Base-by-base conservation (phyloP, 2,797 vertebrate genomes). In the Monodelphis domestica region DNA sequence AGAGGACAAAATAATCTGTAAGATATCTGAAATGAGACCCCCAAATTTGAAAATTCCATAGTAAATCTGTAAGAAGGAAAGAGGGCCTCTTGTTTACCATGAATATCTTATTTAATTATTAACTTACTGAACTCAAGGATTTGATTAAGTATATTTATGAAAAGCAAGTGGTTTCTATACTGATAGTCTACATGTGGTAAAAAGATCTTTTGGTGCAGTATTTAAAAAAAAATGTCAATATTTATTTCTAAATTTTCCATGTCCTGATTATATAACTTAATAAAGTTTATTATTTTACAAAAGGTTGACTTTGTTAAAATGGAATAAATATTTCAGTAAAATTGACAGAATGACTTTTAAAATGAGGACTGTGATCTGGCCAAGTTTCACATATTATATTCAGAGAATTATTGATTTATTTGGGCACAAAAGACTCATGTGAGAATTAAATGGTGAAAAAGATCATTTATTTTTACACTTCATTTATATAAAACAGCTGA, bases 381-480 rank as follows among this genome's bases (percentile, higher is more conserved):
- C 90, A 96, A 96, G 55, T 51, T 51, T 91, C 70, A 95, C 91
- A 93, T 95, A 96, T 94, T 94, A 96, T 94, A 97, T 95, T 57
- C 26, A 92, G 97, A 93, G 28, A 12, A 94, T 95, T 96, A 89
- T 63, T 89, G 26, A 96, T 97, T 95, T 95, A 94, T 96, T 70
- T 93, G 94, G 96, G 53, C 54, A 59, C 94, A 96, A 96, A 91
- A 95, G 96, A 26, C 91, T 93, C 78, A 95, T 96, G 52, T 91
- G 95, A 96, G 88, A 91, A 95, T 96, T 92, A 88, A 78, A n/a
- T 56, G 87, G 51, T 89, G 90, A 93, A 89, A 96, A 90, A 91
- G 15, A 70, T 90, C 59, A 87, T 84, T 51, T 84, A 84, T 84
- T 84, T 88, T 88, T 88, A 91, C 28, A 94, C 50, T 88, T 94